A percentile compares a stretch with the other conserved stretches of the same genome.
Conservation (phyloP, 2,797 vertebrate genomes). For the Micromesistius poutassou region DNA sequence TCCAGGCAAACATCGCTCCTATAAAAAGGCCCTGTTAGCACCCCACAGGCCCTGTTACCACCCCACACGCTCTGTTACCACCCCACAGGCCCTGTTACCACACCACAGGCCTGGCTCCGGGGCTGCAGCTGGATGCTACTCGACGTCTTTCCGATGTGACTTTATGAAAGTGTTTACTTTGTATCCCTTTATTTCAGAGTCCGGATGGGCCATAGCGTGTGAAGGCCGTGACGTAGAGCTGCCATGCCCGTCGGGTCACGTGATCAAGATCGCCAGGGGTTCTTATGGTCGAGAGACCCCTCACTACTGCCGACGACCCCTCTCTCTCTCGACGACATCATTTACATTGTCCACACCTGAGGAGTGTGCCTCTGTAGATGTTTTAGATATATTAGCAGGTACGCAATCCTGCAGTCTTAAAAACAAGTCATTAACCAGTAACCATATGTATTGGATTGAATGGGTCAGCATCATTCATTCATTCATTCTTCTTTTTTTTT, state of each 20-base stretch:
- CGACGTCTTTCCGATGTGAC: too few species aligned
- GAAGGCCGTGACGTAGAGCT: not conserved
- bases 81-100: too few species aligned
- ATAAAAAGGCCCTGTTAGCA: too few species aligned
- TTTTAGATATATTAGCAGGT: not conserved
- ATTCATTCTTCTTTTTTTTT: too few species aligned
- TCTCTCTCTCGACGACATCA: not conserved
- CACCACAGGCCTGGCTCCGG: too few species aligned
- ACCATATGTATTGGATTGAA: not conserved
- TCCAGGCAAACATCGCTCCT: too few species aligned
- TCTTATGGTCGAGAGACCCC: not conserved
- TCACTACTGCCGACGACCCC: not conserved
- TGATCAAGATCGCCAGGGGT: not conserved
- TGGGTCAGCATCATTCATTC: too few species aligned
- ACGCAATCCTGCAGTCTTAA: not conserved
- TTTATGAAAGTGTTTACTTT: not conserved
- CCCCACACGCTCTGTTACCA: too few species aligned
- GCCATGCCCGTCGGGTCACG: not conserved
- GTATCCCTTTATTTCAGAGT: not conserved
- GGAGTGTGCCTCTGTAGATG: not conserved
- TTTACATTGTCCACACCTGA: not conserved
- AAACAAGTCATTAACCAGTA: not conserved
- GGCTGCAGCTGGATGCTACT: too few species aligned
- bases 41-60: too few species aligned
- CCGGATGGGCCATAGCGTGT: not conserved